Conservation (phyloP, 1,140 invertebrate species). For the Lucilia sericata region DNA sequence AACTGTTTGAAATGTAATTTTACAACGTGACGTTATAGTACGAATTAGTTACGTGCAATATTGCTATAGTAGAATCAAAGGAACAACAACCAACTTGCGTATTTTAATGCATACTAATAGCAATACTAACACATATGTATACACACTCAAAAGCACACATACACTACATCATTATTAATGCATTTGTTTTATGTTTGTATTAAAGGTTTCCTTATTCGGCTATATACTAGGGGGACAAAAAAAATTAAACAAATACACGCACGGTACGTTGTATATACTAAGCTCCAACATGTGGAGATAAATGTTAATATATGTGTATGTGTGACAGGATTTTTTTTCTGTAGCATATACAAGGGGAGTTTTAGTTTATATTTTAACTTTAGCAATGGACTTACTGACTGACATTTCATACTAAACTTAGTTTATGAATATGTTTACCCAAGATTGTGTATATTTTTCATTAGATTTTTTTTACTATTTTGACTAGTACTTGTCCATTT, state of each 20-base stretch:
- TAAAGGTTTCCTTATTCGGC: not conserved
- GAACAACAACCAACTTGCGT: not conserved
- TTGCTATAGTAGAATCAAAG: not conserved
- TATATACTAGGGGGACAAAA: not conserved
- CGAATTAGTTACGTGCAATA: conserved; percentile 6
- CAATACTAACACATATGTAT: conserved; percentile 2
- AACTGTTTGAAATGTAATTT: not conserved
- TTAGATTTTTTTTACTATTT: not conserved
- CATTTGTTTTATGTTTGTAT: conserved; percentile 18
- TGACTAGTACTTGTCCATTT: not conserved
- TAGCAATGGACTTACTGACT: conserved; percentile 23
- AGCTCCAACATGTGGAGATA: not conserved
- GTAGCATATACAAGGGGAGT: not conserved
- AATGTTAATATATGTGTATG: not conserved
- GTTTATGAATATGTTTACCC: not conserved
- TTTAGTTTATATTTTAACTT: not conserved
- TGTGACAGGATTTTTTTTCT: not conserved
- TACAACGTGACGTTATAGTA: conserved; percentile 8
- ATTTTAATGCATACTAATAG: not conserved
- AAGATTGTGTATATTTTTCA: not conserved
- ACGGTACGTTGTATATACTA: not conserved
- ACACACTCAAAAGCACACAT: no score
- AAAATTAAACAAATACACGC: not conserved
- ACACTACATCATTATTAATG: conserved; percentile 39
- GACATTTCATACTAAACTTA: conserved; percentile 19